These are phyloP conservation scores for Drosophila nannoptera DNA, from an alignment of 1,140 invertebrate species.

Conservation along the genomic window DNA sequence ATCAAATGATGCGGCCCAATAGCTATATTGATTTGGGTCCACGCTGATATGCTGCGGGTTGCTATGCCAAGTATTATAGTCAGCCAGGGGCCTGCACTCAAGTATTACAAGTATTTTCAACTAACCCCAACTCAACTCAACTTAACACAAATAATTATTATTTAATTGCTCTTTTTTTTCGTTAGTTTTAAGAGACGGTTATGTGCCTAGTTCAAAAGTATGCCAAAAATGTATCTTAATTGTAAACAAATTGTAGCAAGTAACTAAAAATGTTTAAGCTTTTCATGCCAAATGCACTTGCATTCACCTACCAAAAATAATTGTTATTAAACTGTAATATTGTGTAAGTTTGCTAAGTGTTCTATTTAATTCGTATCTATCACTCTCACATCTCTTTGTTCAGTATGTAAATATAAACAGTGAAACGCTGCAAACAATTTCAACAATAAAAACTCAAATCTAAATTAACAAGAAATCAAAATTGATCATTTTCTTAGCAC, in stretches of 20 bases:
- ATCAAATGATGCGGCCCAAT: constrained; percentile 77
- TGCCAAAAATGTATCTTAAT: constrained; percentile 35
- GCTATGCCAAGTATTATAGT: constrained; percentile 32
- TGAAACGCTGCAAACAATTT: constrained; percentile 29
- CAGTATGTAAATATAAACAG: constrained; percentile 24
- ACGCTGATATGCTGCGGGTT: constrained; percentile 37
- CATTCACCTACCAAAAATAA: constrained; percentile 4
- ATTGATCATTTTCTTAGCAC: constrained; percentile 4
- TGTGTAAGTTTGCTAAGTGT: constrained; percentile 18
- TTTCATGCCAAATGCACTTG: constrained; percentile 15
- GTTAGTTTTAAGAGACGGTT: constrained; percentile 26
- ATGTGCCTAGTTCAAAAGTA: constrained; percentile 40
- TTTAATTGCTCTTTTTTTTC: constrained; percentile 36
- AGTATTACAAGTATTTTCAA: constrained; percentile 71
- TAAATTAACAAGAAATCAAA: constrained; percentile 35
- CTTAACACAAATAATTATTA: constrained; percentile 10
- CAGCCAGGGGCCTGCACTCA: constrained; percentile 34
- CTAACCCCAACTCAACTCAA: constrained; percentile 15
- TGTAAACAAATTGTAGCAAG: constrained; percentile 29
- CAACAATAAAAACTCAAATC: constrained; percentile 37
- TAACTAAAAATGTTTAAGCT: constrained; percentile 31
- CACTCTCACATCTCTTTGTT: constrained; percentile 2
- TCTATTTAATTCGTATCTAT: constrained; percentile 13
- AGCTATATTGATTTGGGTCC: constrained; percentile 78
- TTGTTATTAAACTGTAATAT: constrained; percentile 37